Evolutionary conservation across 2,888 invertebrate species (phyloP).

Genomic region (Tridacna crocea): DNA sequence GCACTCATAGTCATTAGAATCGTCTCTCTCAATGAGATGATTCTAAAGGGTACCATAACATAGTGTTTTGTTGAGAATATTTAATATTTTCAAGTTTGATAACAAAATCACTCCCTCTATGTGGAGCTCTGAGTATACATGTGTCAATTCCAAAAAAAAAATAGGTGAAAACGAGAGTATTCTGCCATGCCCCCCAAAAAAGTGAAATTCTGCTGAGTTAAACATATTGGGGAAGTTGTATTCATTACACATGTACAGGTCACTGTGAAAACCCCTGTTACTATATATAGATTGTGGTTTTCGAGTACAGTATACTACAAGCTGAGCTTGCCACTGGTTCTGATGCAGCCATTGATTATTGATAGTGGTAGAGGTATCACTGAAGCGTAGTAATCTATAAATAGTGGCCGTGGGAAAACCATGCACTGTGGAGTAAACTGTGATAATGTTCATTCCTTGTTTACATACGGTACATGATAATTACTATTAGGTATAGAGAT

Average conservation of each 20-base stretch:
- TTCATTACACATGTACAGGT: conserved; percentile 7
- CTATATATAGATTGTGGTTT: conserved; percentile 38
- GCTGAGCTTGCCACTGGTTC: conserved; percentile 16
- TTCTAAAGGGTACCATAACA: too few relatives aligned
- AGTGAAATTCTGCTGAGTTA: not conserved
- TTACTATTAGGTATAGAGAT: too few relatives aligned
- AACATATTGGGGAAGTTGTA: conserved; percentile 15
- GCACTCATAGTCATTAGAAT: too few relatives aligned
- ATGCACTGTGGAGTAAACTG: not conserved
- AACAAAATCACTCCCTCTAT: too few relatives aligned
- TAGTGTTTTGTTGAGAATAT: too few relatives aligned
- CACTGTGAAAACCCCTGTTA: conserved; percentile 39
- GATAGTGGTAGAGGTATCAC: conserved; percentile 44
- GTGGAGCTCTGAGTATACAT: too few relatives aligned
- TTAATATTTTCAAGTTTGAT: too few relatives aligned
- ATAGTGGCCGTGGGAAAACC: conserved; percentile 20
- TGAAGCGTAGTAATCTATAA: conserved; percentile 55
- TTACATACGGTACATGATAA: too few relatives aligned
- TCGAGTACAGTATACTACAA: not conserved
- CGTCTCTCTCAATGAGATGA: too few relatives aligned
- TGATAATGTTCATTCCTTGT: not conserved
- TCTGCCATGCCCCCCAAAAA: too few relatives aligned
- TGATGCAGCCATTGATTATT: conserved; percentile 52
- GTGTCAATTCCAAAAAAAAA: too few relatives aligned
- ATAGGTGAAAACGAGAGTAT: too few relatives aligned